phyloP scores from a whole-genome alignment of 1,140 invertebrate species.

The Aricia agestis region DNA sequence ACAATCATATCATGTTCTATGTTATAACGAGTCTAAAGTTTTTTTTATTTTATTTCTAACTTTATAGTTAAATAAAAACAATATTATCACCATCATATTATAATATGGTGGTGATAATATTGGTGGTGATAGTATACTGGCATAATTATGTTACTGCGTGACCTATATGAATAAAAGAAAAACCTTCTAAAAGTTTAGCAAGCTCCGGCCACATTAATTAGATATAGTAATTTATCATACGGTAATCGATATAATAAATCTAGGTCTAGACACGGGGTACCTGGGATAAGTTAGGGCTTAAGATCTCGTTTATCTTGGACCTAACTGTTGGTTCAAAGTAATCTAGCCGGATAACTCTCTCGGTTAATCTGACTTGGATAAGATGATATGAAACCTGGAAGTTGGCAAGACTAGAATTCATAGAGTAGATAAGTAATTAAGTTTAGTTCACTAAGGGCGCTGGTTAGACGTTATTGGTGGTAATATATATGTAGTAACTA shows the following conservation, averaged over 20 bases:
- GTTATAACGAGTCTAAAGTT: no score
- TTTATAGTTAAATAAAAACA: no score
- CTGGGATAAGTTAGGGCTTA: constrained; percentile 3
- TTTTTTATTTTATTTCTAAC: no score
- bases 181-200: background rate
- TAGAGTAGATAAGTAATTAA: background rate
- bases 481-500: no score
- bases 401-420: no score
- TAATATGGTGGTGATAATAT: no score
- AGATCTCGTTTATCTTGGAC: constrained; percentile 10
- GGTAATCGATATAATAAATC: constrained; percentile 6
- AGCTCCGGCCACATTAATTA: background rate
- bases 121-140: no score
- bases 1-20: no score
- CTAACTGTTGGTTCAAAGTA: constrained; percentile 4
- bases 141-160: no score
- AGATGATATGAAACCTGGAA: background rate
- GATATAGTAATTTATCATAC: constrained; percentile 5
- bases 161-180: no score
- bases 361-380: background rate
- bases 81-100: no score
- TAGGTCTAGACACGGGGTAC: background rate
- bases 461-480: no score
- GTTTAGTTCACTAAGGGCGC: background rate
- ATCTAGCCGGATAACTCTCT: background rate